Evolutionary conservation across 2,888 invertebrate species (phyloP).

Genomic region (Erebia aethiops): DNA sequence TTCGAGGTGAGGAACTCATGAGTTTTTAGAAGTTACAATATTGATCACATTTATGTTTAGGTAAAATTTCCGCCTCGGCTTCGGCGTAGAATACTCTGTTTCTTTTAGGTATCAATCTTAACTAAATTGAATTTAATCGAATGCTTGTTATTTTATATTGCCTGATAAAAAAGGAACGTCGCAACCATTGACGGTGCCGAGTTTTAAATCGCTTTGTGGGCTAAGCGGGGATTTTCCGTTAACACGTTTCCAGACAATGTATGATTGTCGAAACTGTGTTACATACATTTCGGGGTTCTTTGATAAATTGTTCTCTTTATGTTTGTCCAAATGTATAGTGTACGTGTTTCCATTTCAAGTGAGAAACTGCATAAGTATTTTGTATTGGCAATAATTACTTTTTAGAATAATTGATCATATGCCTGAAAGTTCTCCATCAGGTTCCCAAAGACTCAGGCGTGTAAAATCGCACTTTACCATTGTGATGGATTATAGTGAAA

Average conservation of each 20-base stretch:
- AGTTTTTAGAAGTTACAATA: no score
- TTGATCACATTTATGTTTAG: no score
- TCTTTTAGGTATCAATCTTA: neutral
- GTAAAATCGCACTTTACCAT: no score
- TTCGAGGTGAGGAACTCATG: no score
- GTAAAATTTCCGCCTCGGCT: no score
- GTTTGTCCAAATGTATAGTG: constrained; percentile 3
- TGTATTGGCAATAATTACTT: neutral
- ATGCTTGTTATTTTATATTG: neutral
- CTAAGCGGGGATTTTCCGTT: neutral
- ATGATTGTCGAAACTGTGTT: constrained; percentile 12
- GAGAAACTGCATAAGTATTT: neutral
- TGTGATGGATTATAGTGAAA: no score
- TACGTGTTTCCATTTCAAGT: neutral
- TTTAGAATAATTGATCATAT: no score
- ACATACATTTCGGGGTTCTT: constrained; percentile 14
- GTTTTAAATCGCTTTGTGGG: constrained; percentile 1
- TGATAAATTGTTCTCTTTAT: constrained; percentile 20
- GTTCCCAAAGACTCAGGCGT: no score
- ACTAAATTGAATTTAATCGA: neutral
- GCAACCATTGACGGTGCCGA: neutral
- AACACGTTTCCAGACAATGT: constrained; percentile 8
- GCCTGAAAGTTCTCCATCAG: no score
- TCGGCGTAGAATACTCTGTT: no score
- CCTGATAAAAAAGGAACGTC: neutral